Conservation (phyloP, 1,140 invertebrate species). For the Aphaenogaster rudis region DNA sequence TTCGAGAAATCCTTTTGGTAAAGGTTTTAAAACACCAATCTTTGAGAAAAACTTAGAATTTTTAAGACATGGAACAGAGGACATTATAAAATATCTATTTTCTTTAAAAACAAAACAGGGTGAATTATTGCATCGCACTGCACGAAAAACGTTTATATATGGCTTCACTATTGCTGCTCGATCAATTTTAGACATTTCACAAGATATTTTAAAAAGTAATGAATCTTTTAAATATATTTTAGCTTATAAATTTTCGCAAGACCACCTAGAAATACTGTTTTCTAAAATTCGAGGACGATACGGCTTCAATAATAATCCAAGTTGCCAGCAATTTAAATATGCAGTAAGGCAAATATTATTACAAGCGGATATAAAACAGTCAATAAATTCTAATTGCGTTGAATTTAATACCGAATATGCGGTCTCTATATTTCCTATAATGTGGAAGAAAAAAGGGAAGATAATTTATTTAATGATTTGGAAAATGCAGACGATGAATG, state of each 20-base stretch:
- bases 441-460: too few species aligned
- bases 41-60: background rate
- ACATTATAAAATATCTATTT: background rate
- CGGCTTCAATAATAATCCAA: too few species aligned
- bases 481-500: too few species aligned
- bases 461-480: too few species aligned
- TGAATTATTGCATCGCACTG: background rate
- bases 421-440: too few species aligned
- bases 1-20: background rate
- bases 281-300: background rate
- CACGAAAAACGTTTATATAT: conserved; percentile 1
- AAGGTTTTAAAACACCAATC: background rate
- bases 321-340: too few species aligned
- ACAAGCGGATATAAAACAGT: too few species aligned
- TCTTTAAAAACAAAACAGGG: background rate
- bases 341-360: too few species aligned
- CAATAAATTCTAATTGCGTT: too few species aligned
- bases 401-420: too few species aligned
- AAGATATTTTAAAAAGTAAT: conserved; percentile 1
- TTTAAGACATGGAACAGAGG: background rate
- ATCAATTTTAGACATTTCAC: background rate
- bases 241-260: background rate
- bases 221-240: background rate
- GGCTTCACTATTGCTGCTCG: background rate
- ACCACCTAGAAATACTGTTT: background rate